A percentile compares a stretch with the other conserved stretches of the same genome.
Evolutionary conservation across 2,797 vertebrate species (phyloP).

Genomic region (Zalophus californianus): DNA sequence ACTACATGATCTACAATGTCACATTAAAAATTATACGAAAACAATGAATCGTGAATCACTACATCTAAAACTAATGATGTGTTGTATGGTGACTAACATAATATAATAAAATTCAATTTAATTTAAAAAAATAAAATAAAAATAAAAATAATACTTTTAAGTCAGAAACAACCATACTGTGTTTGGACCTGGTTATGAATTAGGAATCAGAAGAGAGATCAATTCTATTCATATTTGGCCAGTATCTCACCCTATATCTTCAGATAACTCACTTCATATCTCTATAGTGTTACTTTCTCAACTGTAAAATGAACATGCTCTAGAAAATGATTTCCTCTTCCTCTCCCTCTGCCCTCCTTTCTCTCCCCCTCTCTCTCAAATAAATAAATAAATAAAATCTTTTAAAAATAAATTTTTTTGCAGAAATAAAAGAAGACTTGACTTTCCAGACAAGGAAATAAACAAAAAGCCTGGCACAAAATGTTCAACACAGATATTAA

Average conservation of each 20-base stretch:
- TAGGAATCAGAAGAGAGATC: neutral
- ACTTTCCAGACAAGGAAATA: neutral
- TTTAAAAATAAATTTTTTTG: neutral
- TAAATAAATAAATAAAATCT: too few relatives aligned
- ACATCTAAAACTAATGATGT: too few relatives aligned
- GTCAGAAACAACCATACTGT: neutral
- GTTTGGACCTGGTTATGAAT: neutral
- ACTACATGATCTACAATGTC: neutral
- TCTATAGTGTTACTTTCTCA: neutral
- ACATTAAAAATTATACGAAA: neutral
- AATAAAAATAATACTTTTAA: neutral
- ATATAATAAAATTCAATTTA: too few relatives aligned
- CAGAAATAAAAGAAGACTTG: neutral
- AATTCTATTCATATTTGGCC: neutral
- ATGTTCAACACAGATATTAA: neutral
- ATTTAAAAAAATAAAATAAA: neutral
- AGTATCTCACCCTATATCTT: neutral
- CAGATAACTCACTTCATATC: neutral
- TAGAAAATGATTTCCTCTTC: neutral
- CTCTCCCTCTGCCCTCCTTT: too few relatives aligned
- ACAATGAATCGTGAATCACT: too few relatives aligned
- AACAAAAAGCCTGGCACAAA: neutral
- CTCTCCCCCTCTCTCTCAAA: too few relatives aligned
- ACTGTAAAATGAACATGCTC: neutral
- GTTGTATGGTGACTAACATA: too few relatives aligned